Evolutionary conservation across 2,888 invertebrate genomes (phyloP), one percentile per base, ranked within the genome.

Genomic region (Ceriagrion tenellum): DNA sequence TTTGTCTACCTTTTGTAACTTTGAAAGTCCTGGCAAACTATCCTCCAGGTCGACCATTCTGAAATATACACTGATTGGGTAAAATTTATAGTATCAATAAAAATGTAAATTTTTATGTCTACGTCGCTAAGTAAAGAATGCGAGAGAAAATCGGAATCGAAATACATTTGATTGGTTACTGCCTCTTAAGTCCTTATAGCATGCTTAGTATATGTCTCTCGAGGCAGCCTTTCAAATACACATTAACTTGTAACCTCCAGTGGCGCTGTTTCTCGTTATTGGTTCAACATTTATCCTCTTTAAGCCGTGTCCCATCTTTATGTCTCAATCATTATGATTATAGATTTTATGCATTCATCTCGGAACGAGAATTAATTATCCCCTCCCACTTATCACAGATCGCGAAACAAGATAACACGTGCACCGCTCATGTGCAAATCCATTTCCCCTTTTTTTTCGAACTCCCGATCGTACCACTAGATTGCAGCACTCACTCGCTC

Each of bases 311-410:
- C 18, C 81, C 35, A 81, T 81, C 81, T 30, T 81, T 35, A 81
- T n/a, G 81, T 81, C 81, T 81, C 81, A 81, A 81, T 81, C 81
- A 35, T 35, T 81, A 35, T 81, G 81, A 81, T 81, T 81, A 81
- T 81, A 81, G 81, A 81, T 81, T 69, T n/a, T 81, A 81, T 35
- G 35, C 81, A 81, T 81, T 81, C 35, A 81, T 81, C 35, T 30
- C 81, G 35, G 81, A 81, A 81, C 81, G 35, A 81, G 81, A 81
- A 81, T 81, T 81, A 81, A 81, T 81, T 81, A 81, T 30, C 81
- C 81, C 81, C 81, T 81, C 81, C 81, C 35, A 16, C 35, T 30
- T 81, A 81, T 35, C 35, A 35, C 18, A 35, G 81, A 81, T 81
- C 81, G 30, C 81, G 30, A 35, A 81, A 35, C 35, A 13, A 81